These are phyloP conservation scores for Platycercus adscitus DNA, from an alignment of 2,113 vertebrate genomes.

Conservation along the genomic window DNA sequence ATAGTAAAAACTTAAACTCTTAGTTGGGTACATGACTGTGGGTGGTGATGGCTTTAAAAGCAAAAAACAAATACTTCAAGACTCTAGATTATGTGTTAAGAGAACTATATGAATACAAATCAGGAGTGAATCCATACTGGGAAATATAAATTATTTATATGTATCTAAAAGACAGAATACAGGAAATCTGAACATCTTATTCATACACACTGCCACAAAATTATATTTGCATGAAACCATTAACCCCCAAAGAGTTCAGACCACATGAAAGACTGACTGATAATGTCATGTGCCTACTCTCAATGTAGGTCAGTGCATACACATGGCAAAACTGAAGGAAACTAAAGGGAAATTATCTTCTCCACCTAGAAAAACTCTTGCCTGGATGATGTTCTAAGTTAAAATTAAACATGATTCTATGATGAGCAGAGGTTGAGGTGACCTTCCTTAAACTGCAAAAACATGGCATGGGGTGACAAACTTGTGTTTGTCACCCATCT, in stretches of 20 bases:
- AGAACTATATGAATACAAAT: not conserved
- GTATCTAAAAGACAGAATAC: not conserved
- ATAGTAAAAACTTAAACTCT: not conserved
- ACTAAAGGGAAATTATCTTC: not conserved
- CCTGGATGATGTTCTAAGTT: not conserved
- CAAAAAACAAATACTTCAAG: not conserved
- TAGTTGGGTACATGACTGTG: not conserved
- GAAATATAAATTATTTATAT: slow-evolving; percentile 21
- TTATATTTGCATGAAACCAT: not conserved
- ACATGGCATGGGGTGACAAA: not conserved
- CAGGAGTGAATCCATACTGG: not conserved
- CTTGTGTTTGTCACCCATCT: not conserved
- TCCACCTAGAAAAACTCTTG: not conserved
- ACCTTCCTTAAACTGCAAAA: not conserved
- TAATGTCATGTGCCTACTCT: not conserved
- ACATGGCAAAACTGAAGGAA: not conserved
- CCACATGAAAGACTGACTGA: not conserved
- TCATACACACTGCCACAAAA: not conserved
- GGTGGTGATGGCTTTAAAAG: not conserved
- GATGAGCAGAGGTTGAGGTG: not conserved
- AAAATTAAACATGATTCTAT: not conserved
- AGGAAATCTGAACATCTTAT: not conserved
- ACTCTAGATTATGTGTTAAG: not conserved
- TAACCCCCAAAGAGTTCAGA: not conserved
- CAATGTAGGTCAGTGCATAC: not conserved